These are phyloP conservation scores for Nyctibius grandis DNA, from an alignment of 2,797 vertebrate genomes.

Conservation along the genomic window DNA sequence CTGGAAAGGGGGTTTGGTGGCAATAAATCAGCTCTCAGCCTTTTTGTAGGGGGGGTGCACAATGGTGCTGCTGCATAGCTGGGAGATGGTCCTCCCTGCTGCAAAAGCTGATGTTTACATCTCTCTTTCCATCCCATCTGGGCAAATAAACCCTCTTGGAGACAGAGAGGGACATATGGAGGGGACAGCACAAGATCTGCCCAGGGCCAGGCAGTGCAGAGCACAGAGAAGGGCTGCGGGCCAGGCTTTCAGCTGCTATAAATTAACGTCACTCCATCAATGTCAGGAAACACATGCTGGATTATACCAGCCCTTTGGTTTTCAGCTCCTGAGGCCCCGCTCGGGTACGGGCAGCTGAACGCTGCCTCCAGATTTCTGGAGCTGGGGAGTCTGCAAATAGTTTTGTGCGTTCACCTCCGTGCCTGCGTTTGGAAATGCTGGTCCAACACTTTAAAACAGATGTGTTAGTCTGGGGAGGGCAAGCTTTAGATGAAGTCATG, in stretches of 20 bases:
- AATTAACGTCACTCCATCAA: background rate
- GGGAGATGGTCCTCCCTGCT: background rate
- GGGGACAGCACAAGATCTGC: background rate
- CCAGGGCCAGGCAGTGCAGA: background rate
- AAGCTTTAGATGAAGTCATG: background rate
- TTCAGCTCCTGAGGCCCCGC: background rate
- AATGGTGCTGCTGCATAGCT: background rate
- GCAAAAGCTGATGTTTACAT: background rate
- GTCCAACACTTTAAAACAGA: background rate
- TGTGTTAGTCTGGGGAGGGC: background rate
- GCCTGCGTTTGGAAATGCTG: background rate
- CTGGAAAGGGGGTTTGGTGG: background rate
- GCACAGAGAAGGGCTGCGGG: background rate
- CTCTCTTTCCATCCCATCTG: background rate
- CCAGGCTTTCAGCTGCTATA: background rate
- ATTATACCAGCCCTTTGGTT: background rate
- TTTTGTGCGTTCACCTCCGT: background rate
- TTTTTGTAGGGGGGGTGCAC: rapidly evolving
- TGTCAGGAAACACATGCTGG: background rate
- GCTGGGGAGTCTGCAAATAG: background rate
- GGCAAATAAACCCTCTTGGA: background rate
- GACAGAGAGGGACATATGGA: background rate
- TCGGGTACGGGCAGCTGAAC: background rate
- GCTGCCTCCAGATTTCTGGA: background rate
- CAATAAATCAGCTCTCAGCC: background rate